These are phyloP conservation scores for Macrosteles quadrilineatus DNA, from an alignment of 1,140 invertebrate genomes.

Conservation along the genomic window DNA sequence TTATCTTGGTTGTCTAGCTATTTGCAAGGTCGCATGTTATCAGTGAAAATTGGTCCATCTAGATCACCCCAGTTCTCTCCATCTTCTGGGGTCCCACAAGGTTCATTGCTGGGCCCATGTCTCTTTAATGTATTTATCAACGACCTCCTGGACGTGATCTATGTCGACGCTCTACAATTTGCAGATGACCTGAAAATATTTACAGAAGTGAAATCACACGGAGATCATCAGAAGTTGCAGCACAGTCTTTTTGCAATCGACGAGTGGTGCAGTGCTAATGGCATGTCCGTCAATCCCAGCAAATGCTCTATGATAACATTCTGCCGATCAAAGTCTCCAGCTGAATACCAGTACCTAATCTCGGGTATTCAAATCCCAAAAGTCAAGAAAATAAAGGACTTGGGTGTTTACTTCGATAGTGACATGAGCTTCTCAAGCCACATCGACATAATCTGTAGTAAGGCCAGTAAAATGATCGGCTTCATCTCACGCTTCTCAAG, in stretches of 20 bases:
- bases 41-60: not conserved
- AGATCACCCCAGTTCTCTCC: not conserved
- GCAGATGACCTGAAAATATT: not conserved
- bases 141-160: not conserved
- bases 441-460: not conserved
- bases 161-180: not conserved
- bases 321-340: not conserved
- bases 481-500: not conserved
- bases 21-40: not conserved
- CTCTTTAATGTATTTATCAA: not conserved
- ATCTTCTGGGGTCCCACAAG: not conserved
- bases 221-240: not conserved
- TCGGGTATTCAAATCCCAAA: not conserved
- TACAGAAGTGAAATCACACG: not conserved
- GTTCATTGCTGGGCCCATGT: not conserved
- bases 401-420: not conserved
- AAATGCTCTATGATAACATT: not conserved
- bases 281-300: not conserved
- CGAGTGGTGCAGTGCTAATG: not conserved
- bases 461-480: not conserved
- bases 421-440: not conserved
- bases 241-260: not conserved
- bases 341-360: too few species aligned
- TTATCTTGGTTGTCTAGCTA: not conserved
- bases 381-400: not conserved